Conservation (phyloP, 2,888 invertebrate genomes). For the Drosophila suboccidentalis region DNA sequence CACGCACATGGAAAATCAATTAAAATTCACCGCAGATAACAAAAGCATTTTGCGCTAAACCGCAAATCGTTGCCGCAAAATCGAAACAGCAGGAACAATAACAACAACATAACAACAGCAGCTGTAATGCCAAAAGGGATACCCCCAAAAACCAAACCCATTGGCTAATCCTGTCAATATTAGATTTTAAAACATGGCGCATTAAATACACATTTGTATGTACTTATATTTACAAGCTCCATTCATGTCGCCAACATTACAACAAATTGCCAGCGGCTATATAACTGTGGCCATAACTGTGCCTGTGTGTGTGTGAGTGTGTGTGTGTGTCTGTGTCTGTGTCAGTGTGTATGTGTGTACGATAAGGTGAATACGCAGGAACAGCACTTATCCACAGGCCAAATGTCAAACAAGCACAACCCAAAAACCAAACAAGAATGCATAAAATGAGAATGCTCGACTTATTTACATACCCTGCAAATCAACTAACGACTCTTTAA, state of each 20-base stretch:
- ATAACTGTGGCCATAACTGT: slow-evolving; percentile 11
- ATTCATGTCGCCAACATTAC: slow-evolving; percentile 16
- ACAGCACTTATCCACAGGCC: slow-evolving; percentile 28
- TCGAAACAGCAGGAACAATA: slow-evolving; percentile 34
- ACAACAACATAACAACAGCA: not conserved
- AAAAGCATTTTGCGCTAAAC: slow-evolving; percentile 65
- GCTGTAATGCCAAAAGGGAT: slow-evolving; percentile 20
- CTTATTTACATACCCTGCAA: slow-evolving; percentile 7
- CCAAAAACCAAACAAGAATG: slow-evolving; percentile 7
- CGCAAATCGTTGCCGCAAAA: slow-evolving; percentile 71
- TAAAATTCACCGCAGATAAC: slow-evolving; percentile 61
- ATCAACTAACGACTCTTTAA: no score
- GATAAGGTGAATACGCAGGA: slow-evolving; percentile 2
- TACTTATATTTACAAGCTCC: slow-evolving; percentile 50
- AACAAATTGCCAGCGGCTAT: slow-evolving; percentile 20
- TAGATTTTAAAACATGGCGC: slow-evolving; percentile 40
- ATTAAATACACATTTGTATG: slow-evolving; percentile 46
- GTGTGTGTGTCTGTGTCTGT: slow-evolving; percentile 5
- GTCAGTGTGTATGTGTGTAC: not conserved
- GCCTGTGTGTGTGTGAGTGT: not conserved
- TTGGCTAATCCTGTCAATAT: slow-evolving; percentile 54
- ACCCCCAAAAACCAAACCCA: slow-evolving; percentile 27
- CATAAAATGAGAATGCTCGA: not conserved
- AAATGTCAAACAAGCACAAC: slow-evolving; percentile 29
- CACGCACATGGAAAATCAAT: slow-evolving; percentile 73